phyloP scores from a whole-genome alignment of 2,113 vertebrate species.

The Globicephala melas region DNA sequence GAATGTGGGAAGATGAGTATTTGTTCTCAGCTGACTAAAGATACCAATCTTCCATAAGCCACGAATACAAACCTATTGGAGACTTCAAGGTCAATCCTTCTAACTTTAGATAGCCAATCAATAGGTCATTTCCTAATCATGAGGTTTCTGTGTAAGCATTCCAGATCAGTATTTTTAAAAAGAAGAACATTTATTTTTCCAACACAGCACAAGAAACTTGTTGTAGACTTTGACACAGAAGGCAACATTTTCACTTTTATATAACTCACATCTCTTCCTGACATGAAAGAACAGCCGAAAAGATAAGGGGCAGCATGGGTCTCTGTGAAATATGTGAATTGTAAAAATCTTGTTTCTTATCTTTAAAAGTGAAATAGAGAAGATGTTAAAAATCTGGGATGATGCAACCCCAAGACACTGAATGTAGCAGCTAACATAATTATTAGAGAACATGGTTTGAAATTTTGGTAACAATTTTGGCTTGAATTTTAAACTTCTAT shows the following conservation, averaged over 20 bases:
- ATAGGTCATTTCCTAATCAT: conserved; percentile 56
- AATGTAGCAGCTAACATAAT: not conserved
- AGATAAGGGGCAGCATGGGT: not conserved
- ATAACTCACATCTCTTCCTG: not conserved
- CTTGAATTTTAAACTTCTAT: conserved; percentile 25
- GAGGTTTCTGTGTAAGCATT: conserved; percentile 9
- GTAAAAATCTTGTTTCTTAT: not conserved
- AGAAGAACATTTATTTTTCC: not conserved
- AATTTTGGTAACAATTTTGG: not conserved
- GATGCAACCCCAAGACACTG: not conserved
- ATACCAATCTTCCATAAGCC: conserved; percentile 20
- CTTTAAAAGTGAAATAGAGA: not conserved
- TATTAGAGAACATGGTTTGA: not conserved
- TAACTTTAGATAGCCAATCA: conserved; percentile 24
- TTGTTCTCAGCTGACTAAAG: not conserved
- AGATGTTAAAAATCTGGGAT: not conserved
- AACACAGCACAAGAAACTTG: not conserved
- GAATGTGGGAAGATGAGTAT: not conserved
- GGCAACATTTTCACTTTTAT: conserved; percentile 1
- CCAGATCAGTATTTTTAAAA: conserved; percentile 25
- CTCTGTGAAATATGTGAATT: not conserved
- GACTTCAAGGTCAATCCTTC: conserved; percentile 22
- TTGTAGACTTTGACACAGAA: not conserved
- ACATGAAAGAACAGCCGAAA: not conserved
- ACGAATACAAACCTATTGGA: not conserved